Base-by-base conservation (phyloP, 2,888 invertebrate genomes). In the Diaprepes abbreviatus region DNA sequence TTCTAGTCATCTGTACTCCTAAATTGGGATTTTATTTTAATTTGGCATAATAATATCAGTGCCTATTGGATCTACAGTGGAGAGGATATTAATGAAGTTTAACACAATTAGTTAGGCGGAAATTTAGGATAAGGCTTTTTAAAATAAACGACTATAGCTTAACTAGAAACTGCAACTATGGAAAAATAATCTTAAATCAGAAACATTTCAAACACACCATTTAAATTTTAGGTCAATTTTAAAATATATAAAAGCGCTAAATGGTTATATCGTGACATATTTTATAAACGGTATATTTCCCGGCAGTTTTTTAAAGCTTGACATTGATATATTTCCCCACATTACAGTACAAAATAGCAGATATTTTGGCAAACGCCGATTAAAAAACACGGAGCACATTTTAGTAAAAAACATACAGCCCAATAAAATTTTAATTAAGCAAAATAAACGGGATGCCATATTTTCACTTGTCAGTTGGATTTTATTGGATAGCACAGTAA, bases 351-450 rank as follows among this genome's bases (percentile, higher is more conserved):
- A n/a, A 43, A 43, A 19, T 9, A 43, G 21, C 43, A 21, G 43
- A 43, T 43, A 43, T 43, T 43, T 21, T 9, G 36, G 43, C 24
- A 24, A 43, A 19, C 43, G 2, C n/a, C 43, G 19, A 43, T 43
- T 43, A 43, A 43, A 43, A 43, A 43, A 43, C 19, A 43, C 12
- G 14, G 28, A 7, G 7, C 12, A 12, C 40, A 17, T 36, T 33
- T 40, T 17, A 1, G 40, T 3, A 1, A 17, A 17, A 28, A 48
- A 48, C 28, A 28, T 48, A 48, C 28, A 48, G 12, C 19, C 48
- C 17, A 9, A 48, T 48, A 48, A 48, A 48, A 28, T 48, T 48
- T 48, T 48, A 48, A 48, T 48, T 48, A 24, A 48, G 48, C 28
- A 0, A 12, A 48, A 21, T 36, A 45, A 45, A 45, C 10, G 43